Evolutionary conservation across 64 coral and sea anemone species (phyloP).

Genomic region (Porites australiensis): DNA sequence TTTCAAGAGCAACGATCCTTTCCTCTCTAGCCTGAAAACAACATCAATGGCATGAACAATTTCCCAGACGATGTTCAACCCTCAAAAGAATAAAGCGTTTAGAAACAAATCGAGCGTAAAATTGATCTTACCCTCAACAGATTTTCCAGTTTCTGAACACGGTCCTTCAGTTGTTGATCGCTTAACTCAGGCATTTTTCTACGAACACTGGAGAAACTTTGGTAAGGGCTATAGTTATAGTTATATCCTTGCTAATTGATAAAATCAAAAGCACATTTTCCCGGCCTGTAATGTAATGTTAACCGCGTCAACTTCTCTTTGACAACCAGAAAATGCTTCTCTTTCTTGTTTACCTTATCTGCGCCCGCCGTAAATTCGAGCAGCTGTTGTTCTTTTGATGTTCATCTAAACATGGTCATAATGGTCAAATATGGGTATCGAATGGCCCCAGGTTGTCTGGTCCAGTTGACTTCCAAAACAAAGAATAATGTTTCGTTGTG

Average conservation of each 20-base stretch:
- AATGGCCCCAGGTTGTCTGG: neutral
- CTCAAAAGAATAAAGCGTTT: neutral
- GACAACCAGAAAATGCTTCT: constrained; percentile 76
- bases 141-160: constrained; percentile 93
- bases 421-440: neutral
- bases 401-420: neutral
- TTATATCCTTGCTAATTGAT: neutral
- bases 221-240: neutral
- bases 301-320: constrained; percentile 30
- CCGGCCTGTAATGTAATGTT: neutral
- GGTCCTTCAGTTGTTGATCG: constrained; percentile 80
- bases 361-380: constrained; percentile 18
- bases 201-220: neutral
- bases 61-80: neutral
- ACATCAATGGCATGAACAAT: neutral
- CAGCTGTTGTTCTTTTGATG: constrained; percentile 50
- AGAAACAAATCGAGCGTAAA: neutral
- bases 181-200: constrained; percentile 85
- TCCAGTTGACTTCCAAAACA: neutral
- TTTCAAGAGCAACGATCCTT: constrained; percentile 96
- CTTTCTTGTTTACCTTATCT: constrained; percentile 46
- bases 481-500: neutral
- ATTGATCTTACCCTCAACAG: constrained; percentile 78
- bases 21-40: constrained; percentile 92
- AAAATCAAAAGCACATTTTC: neutral